Conservation (phyloP, 2,113 vertebrate genomes). For the Poeciliopsis retropinna region DNA sequence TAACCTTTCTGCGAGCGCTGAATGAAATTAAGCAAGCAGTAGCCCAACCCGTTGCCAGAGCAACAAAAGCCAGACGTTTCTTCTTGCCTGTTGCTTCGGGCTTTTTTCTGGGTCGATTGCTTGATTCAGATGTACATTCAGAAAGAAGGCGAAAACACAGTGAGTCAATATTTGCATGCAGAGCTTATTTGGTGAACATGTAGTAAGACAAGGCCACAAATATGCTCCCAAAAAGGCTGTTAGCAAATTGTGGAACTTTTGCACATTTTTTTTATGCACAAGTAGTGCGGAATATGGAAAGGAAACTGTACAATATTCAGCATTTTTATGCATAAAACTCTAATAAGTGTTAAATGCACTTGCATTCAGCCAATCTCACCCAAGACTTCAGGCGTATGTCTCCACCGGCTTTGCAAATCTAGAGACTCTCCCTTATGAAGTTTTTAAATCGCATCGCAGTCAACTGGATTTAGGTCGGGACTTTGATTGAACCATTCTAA, state of each 20-base stretch:
- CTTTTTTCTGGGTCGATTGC: slow-evolving; percentile 43
- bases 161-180: slow-evolving; percentile 13
- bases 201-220: neutral
- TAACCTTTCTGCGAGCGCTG: slow-evolving; percentile 44
- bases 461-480: neutral
- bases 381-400: neutral
- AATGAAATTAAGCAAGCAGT: slow-evolving; percentile 47
- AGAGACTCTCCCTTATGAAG: neutral
- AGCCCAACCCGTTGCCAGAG: slow-evolving; percentile 67
- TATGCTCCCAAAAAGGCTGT: neutral
- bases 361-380: neutral
- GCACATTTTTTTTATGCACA: neutral
- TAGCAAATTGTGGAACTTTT: neutral
- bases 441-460: too few relatives aligned
- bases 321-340: neutral
- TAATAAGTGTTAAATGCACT: neutral
- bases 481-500: neutral
- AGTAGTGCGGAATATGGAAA: neutral
- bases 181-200: neutral
- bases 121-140: slow-evolving; percentile 49
- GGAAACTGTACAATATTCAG: too few relatives aligned
- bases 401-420: neutral
- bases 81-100: slow-evolving; percentile 45
- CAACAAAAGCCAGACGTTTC: slow-evolving; percentile 63
- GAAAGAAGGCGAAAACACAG: slow-evolving; percentile 32